Evolutionary conservation across 2,113 vertebrate species (phyloP), one percentile per base, ranked within the genome.

Genomic region (Thymallus thymallus): DNA sequence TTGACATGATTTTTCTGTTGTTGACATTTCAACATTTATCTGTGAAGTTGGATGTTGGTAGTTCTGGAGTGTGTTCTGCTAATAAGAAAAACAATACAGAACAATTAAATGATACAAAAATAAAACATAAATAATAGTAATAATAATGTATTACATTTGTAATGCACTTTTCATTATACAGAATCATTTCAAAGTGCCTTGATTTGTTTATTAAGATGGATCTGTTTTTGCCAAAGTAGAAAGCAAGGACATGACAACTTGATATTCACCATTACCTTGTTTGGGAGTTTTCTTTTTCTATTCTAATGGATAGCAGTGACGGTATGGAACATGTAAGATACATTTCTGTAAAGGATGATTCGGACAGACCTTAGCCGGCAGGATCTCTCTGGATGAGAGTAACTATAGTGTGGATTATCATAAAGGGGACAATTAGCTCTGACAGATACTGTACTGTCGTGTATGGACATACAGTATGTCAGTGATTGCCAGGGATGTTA

Each of bases 401-500:
- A 64, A 66, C 24, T 79, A 10, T n/a, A 35, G 16, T 56, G 65
- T 58, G 74, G 73, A 73, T 80, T 82, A 72, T 76, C 20, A 72
- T 70, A 26, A 69, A 69, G 30, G 46, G 72, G 46, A n/a, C 71
- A 80, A 71, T 30, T 29, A 80, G 32, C 46, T 67, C n/a, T 23
- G 73, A 84, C 72, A 82, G 76, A 51, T 68, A 41, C 16, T 51
- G 12, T 18, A 51, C 48, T 14, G 48, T 51, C 48, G 4, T 51
- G 48, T 4, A 18, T 51, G 46, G 46, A 51, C 46, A 51, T 51
- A 51, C 46, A 51, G 14, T 90, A 84, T 87, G 81, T 82, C 82
- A 82, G 76, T 68, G 80, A 69, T 83, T 79, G 76, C 26, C 1
- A 48, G 65, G 87, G 84, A 87, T 87, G 85, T 89, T 90, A 85